Base-by-base conservation (phyloP, 2,888 invertebrate species). In the Patella pellucida region DNA sequence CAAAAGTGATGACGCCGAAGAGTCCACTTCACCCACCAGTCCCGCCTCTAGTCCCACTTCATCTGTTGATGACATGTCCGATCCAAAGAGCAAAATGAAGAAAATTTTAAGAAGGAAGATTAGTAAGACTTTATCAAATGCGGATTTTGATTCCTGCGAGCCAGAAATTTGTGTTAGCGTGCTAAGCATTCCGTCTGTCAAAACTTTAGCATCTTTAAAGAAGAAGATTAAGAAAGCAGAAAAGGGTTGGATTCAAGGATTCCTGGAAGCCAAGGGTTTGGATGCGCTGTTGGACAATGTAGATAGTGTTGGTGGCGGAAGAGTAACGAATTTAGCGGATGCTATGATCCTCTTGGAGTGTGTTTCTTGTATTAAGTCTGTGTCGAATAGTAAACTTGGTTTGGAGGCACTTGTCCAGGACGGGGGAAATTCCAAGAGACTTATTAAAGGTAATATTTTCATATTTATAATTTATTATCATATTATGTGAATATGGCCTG, bases 361-460 rank as follows among this genome's bases (percentile, higher is more conserved):
- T 75, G 88, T 90, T 23, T 83, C 85, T 4, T 90, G 90, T 75
- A 83, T 90, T 72, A 86, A 86, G 76, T 82, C 84, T 5, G 83
- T 90, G 27, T 95, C 97, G 96, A 97, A 97, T 93, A 95, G 96
- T 90, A 94, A 96, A 89, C 95, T 96, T 91, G 97, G 97, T 86
- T 93, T 97, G 92, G 96, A 97, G 93, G 96, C 96, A 92, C 96
- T 97, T 91, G 96, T 97, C 85, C 96, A 97, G 92, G 96, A 97
- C 92, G 95, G 95, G 83, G 97, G 97, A 91, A 97, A 97, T 92
- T 95, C 96, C 86, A 94, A 94, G 86, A 97, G 97, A 92, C 94
- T 97, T 87, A 96, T 97, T 73, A 95, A 96, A 90, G 94, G 94
- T 94, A 78, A 81, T 87, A 52, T 23, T n/a, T 19, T 68, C 27